phyloP scores from a whole-genome alignment of 2,888 invertebrate genomes.

The Psylliodes chrysocephalus region DNA sequence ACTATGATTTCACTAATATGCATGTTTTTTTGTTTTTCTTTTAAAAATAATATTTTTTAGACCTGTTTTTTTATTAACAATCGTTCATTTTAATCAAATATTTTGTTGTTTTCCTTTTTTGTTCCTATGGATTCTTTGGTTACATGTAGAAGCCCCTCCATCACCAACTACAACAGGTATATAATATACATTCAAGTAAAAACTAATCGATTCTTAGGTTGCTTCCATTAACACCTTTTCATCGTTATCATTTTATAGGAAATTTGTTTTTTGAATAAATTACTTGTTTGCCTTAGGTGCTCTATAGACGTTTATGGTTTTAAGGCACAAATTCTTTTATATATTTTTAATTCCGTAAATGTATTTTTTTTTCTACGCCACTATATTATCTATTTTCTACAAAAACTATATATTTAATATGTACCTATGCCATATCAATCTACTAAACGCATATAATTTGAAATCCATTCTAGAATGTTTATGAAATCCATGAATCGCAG shows the following conservation, averaged over 20 bases:
- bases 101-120: slow-evolving; percentile 51
- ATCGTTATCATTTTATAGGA: slow-evolving; percentile 2
- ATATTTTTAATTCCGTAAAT: no score
- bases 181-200: slow-evolving; percentile 48
- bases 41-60: background rate
- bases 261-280: slow-evolving; percentile 14
- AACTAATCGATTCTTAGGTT: background rate
- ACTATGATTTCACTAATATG: background rate
- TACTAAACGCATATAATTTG: no score
- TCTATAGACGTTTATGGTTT: no score
- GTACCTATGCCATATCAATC: no score
- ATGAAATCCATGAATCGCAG: no score
- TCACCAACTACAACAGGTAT: slow-evolving; percentile 57
- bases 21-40: slow-evolving; percentile 15
- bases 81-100: slow-evolving; percentile 40
- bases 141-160: slow-evolving; percentile 55
- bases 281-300: no score
- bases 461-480: no score
- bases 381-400: no score
- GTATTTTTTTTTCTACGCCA: no score
- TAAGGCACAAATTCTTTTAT: no score
- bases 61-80: slow-evolving; percentile 38
- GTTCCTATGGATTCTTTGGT: slow-evolving; percentile 48
- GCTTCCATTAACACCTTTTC: slow-evolving; percentile 16
- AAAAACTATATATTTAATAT: no score